Evolutionary conservation across 2,113 vertebrate genomes (phyloP).

Genomic region (Scortum barcoo): DNA sequence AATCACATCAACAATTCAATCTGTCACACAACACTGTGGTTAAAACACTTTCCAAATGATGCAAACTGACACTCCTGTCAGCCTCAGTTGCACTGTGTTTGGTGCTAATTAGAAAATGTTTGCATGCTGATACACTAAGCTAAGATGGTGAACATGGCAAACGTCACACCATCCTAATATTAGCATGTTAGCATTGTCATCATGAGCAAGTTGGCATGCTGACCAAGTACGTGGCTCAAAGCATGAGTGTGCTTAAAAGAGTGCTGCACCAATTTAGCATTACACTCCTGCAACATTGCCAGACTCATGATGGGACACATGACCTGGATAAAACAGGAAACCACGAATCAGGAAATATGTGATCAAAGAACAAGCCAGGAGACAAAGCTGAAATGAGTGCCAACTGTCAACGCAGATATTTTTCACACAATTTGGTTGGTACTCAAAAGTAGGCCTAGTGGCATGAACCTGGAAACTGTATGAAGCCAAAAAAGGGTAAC

Average conservation of each 20-base stretch:
- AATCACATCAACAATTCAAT: not conserved
- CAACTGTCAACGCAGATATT: constrained; percentile 4
- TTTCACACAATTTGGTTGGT: not conserved
- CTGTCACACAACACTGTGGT: not conserved
- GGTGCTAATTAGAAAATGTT: too few relatives aligned
- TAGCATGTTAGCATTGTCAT: too few relatives aligned
- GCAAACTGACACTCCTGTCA: not conserved
- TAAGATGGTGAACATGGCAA: not conserved
- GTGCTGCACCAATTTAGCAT: not conserved
- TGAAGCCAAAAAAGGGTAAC: not conserved
- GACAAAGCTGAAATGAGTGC: not conserved
- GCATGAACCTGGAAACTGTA: not conserved
- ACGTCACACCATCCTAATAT: not conserved
- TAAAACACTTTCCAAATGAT: not conserved
- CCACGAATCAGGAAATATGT: not conserved
- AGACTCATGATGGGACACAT: not conserved
- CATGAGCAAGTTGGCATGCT: not conserved
- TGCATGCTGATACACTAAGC: not conserved
- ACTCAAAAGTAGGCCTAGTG: too few relatives aligned
- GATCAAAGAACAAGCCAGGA: not conserved
- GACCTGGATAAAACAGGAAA: not conserved
- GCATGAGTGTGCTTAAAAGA: not conserved
- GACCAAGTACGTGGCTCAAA: not conserved
- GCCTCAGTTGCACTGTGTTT: too few relatives aligned
- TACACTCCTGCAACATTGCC: not conserved